Percentiles rank a stretch among this genome's conserved stretches.
Evolutionary conservation across 2,113 vertebrate species (phyloP).

Genomic region (Phaethornis superciliosus): DNA sequence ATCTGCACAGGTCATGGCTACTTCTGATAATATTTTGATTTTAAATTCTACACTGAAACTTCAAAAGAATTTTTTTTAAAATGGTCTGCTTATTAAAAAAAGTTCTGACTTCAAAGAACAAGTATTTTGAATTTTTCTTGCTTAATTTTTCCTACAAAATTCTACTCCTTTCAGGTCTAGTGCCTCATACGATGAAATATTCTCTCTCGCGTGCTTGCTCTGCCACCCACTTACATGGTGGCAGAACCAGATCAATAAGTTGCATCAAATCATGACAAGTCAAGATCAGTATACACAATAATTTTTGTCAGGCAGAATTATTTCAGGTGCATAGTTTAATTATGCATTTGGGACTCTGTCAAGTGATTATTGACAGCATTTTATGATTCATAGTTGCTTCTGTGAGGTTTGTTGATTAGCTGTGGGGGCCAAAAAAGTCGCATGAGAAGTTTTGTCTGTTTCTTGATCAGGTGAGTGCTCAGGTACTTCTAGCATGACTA

Average conservation of each 20-base stretch:
- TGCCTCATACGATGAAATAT: not conserved
- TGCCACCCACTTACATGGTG: not conserved
- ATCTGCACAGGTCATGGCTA: not conserved
- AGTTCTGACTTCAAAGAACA: not conserved
- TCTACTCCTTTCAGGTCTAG: not conserved
- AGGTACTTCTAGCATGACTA: not conserved
- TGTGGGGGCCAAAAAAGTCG: not conserved
- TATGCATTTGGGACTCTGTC: not conserved
- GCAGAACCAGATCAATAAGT: not conserved
- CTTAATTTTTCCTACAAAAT: not conserved
- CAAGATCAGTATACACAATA: not conserved
- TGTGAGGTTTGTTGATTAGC: not conserved
- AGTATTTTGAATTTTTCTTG: not conserved
- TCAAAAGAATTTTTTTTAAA: not conserved
- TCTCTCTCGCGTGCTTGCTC: not conserved
- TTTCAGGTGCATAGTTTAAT: not conserved
- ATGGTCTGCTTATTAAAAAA: fast-evolving
- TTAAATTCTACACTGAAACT: not conserved
- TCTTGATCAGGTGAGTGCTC: not conserved
- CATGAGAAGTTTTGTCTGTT: not conserved
- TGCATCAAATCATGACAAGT: not conserved
- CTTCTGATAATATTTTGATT: not conserved
- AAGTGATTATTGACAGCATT: not conserved
- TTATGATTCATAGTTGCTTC: not conserved
- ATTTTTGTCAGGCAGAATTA: not conserved